Evolutionary conservation across 2,797 vertebrate genomes (phyloP).

Genomic region (Neosilurus hyrtlii): DNA sequence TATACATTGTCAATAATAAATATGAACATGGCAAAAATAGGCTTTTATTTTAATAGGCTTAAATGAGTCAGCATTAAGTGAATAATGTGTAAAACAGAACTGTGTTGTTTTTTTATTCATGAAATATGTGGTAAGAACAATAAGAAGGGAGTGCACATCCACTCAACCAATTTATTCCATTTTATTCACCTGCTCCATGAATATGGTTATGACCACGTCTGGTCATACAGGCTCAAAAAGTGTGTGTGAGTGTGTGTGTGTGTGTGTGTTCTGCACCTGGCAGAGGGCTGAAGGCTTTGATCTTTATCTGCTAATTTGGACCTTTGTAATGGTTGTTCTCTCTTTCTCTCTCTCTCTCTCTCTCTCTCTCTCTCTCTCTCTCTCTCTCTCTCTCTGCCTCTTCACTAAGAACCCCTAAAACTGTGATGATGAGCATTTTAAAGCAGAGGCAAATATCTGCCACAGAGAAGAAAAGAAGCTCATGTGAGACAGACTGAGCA

Average conservation of each 20-base stretch:
- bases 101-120: background rate
- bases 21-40: background rate
- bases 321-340: constrained; percentile 65
- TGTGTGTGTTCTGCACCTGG: constrained; percentile 65
- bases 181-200: constrained; percentile 24
- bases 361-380: constrained; percentile 54
- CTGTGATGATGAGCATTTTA: constrained; percentile 27
- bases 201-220: constrained; percentile 33
- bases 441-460: constrained; percentile 22
- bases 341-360: constrained; percentile 50
- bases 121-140: background rate
- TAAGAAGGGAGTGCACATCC: background rate
- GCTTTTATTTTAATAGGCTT: background rate
- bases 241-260: constrained; percentile 37
- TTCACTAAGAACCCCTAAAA: constrained; percentile 30
- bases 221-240: background rate
- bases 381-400: constrained; percentile 54
- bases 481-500: constrained; percentile 17
- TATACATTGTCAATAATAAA: background rate
- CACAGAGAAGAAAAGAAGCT: constrained; percentile 17
- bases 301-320: constrained; percentile 63
- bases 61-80: background rate
- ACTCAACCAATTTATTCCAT: constrained; percentile 18
- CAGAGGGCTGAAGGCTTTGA: constrained; percentile 69
- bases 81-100: background rate